Evolutionary conservation across 1,140 invertebrate species (phyloP).

Genomic region (Drosophila takahashii): DNA sequence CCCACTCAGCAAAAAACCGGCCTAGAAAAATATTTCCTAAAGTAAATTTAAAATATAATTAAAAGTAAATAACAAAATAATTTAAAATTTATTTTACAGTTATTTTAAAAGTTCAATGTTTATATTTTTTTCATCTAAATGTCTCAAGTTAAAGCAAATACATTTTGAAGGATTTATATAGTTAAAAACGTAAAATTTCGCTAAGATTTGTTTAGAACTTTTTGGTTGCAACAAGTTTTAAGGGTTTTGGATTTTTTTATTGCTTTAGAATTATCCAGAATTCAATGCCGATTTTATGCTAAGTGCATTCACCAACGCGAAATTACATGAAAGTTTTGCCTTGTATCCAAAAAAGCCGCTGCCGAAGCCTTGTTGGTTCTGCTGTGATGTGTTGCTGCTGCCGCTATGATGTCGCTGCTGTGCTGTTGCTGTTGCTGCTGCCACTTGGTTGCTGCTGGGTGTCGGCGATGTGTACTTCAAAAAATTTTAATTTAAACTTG

Average conservation of each 20-base stretch:
- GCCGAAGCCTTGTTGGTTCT: conserved; percentile 37
- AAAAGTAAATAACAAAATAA: too few relatives aligned
- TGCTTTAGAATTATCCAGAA: not conserved
- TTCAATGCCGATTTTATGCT: not conserved
- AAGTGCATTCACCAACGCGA: conserved; percentile 42
- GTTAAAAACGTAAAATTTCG: too few relatives aligned
- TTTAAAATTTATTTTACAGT: too few relatives aligned
- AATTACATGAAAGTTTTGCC: conserved; percentile 78
- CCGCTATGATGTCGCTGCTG: conserved; percentile 18
- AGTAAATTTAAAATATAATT: too few relatives aligned
- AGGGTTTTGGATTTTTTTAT: not conserved
- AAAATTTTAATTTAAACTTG: conserved; percentile 84
- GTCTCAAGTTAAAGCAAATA: too few relatives aligned
- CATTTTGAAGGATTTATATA: too few relatives aligned
- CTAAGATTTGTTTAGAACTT: too few relatives aligned
- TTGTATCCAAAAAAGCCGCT: conserved; percentile 66
- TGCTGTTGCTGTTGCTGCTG: conserved; percentile 24
- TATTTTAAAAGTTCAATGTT: too few relatives aligned
- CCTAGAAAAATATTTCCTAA: too few relatives aligned
- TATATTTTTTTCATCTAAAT: too few relatives aligned
- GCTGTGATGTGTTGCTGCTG: conserved; percentile 33
- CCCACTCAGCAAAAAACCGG: not conserved
- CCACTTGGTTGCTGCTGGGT: conserved; percentile 55
- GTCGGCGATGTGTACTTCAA: conserved; percentile 73
- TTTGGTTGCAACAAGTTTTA: too few relatives aligned